Conservation (phyloP, 2,888 invertebrate species). For the Drosophila ezoana region DNA sequence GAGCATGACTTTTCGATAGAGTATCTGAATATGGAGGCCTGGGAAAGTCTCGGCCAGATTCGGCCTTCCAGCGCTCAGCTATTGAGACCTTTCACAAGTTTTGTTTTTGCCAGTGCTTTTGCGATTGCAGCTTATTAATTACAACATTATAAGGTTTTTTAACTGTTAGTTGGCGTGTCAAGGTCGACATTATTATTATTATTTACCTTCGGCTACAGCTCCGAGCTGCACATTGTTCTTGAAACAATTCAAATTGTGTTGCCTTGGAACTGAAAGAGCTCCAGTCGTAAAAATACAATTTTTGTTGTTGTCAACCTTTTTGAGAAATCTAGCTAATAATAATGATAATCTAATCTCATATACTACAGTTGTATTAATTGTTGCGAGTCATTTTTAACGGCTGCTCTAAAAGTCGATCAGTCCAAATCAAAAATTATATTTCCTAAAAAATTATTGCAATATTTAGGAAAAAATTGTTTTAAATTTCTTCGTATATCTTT, state of each 20-base stretch:
- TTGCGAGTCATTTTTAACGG: too few species aligned
- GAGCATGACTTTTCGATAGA: constrained; percentile 19
- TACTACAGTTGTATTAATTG: too few species aligned
- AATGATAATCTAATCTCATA: too few species aligned
- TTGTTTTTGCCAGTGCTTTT: constrained; percentile 21
- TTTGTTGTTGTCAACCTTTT: neutral
- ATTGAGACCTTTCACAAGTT: constrained; percentile 44
- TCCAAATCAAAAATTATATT: too few species aligned
- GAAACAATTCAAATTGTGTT: constrained; percentile 19
- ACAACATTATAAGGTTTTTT: constrained; percentile 53
- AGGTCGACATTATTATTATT: constrained; percentile 41
- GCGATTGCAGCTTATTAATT: constrained; percentile 44
- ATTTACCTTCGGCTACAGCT: constrained; percentile 26
- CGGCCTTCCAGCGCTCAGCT: constrained; percentile 43
- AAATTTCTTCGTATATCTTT: too few species aligned
- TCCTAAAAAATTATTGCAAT: too few species aligned
- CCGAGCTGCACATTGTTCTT: constrained; percentile 56
- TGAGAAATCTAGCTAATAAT: neutral
- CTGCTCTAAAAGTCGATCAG: too few species aligned
- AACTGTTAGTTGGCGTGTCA: constrained; percentile 61
- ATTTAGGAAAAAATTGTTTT: too few species aligned
- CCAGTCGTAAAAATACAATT: constrained; percentile 1
- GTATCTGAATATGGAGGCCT: constrained; percentile 39
- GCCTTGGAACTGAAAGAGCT: constrained; percentile 28
- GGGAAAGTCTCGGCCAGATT: constrained; percentile 48